Evolutionary conservation across 53 echinoderm and acorn worm species (phyloP).

Genomic region (Apostichopus leukothele): DNA sequence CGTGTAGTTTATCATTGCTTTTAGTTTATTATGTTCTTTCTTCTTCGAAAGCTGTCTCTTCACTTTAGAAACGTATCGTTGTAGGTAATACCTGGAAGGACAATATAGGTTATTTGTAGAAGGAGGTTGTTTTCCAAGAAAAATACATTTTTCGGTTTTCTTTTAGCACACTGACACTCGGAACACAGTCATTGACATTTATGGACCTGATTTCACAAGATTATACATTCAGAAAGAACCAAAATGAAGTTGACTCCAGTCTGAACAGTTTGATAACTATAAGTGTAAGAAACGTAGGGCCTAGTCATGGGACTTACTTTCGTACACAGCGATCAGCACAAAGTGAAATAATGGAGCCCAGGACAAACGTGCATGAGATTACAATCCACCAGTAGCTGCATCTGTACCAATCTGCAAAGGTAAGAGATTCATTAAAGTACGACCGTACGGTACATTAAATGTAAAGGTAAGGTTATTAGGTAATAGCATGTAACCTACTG

Average conservation of each 20-base stretch:
- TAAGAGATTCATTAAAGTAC: neutral
- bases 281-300: neutral
- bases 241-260: neutral
- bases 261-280: neutral
- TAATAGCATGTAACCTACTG: too few relatives aligned
- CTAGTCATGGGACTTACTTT: neutral
- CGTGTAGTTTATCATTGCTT: neutral
- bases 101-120: too few relatives aligned
- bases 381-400: neutral
- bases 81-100: neutral
- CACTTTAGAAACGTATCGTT: constrained; percentile 1
- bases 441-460: too few relatives aligned
- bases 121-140: too few relatives aligned
- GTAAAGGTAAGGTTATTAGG: too few relatives aligned
- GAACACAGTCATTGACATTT: neutral
- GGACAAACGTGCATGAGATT: neutral
- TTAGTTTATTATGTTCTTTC: neutral
- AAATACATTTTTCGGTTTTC: neutral
- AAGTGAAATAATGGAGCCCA: neutral
- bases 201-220: neutral
- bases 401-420: neutral
- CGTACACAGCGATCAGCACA: neutral
- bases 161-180: neutral
- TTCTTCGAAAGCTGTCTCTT: neutral
- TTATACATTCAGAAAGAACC: neutral